phyloP scores from a whole-genome alignment of 2,113 vertebrate species.

The Limanda limanda region DNA sequence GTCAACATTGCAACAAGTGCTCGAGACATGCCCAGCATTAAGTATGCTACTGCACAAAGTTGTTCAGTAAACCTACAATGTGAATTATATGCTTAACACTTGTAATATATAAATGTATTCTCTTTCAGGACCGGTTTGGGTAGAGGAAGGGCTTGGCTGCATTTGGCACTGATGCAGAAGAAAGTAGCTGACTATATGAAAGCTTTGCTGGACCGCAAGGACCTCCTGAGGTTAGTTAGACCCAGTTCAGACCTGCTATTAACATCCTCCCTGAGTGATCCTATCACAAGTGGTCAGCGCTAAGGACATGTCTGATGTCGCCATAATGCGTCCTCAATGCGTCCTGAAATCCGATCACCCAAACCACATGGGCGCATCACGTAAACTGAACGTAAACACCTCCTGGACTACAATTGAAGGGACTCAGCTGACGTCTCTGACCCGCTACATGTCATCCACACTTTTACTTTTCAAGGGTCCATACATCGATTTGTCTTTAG shows the following conservation, averaged over 20 bases:
- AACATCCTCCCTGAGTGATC: too few relatives aligned
- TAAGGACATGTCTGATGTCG: too few relatives aligned
- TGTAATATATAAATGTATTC: not conserved
- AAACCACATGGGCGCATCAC: too few relatives aligned
- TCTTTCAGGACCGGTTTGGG: conserved; percentile 91
- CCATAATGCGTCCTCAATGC: too few relatives aligned
- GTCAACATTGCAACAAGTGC: conserved; percentile 93
- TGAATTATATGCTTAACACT: not conserved
- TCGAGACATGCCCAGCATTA: conserved; percentile 94
- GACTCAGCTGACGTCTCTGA: too few relatives aligned
- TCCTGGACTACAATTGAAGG: too few relatives aligned
- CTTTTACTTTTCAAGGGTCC: too few relatives aligned
- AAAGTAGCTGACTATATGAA: conserved; percentile 97
- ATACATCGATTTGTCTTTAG: too few relatives aligned
- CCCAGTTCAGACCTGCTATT: not conserved
- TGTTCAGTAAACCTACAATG: not conserved
- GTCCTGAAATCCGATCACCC: too few relatives aligned
- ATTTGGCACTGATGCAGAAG: conserved; percentile 98
- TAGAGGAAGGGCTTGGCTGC: conserved; percentile 94
- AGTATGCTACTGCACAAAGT: conserved; percentile 81
- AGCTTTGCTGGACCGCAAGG: conserved; percentile 90
- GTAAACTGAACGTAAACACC: too few relatives aligned
- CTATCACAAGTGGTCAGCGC: too few relatives aligned
- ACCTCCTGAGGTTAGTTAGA: conserved; percentile 88
- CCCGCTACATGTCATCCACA: too few relatives aligned